Evolutionary conservation across 1,140 invertebrate species (phyloP).

Genomic region (Hormaphis cornu): DNA sequence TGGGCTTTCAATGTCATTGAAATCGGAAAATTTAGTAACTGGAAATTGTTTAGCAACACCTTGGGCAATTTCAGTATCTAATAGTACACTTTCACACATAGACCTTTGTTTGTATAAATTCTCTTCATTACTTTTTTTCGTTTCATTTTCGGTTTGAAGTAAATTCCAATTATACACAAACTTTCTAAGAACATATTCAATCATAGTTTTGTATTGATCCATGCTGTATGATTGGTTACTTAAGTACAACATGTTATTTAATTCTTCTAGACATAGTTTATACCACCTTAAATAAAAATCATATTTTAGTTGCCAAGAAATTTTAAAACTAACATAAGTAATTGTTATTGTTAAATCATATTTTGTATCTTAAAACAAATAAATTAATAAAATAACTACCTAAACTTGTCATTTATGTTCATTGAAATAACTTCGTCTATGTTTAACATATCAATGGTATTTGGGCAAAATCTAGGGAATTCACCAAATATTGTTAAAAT

Average conservation of each 20-base stretch:
- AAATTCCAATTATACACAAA: conserved; percentile 64
- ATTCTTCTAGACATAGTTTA: conserved; percentile 20
- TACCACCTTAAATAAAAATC: conserved; percentile 13
- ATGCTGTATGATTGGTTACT: neutral
- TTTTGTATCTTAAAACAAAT: neutral
- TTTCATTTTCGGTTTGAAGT: conserved; percentile 58
- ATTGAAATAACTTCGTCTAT: neutral
- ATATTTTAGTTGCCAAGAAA: no score
- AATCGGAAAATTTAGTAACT: conserved; percentile 40
- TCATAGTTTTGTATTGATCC: neutral
- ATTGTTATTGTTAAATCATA: neutral
- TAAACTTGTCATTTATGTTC: conserved; percentile 16
- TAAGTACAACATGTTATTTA: conserved; percentile 13
- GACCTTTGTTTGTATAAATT: conserved; percentile 61
- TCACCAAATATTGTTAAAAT: conserved; percentile 17
- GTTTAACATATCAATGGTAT: conserved; percentile 8
- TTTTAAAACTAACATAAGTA: neutral
- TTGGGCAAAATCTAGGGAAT: conserved; percentile 10
- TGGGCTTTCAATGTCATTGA: conserved; percentile 41
- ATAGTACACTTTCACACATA: conserved; percentile 47
- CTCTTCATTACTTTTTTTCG: conserved; percentile 62
- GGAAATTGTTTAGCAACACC: conserved; percentile 72
- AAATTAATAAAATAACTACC: neutral
- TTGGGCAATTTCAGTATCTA: conserved; percentile 60
- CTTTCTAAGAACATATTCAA: conserved; percentile 34